Percentiles rank a stretch among this genome's conserved stretches.
Evolutionary conservation across 1,140 invertebrate species (phyloP).

Genomic region (Heliconius nattereri): DNA sequence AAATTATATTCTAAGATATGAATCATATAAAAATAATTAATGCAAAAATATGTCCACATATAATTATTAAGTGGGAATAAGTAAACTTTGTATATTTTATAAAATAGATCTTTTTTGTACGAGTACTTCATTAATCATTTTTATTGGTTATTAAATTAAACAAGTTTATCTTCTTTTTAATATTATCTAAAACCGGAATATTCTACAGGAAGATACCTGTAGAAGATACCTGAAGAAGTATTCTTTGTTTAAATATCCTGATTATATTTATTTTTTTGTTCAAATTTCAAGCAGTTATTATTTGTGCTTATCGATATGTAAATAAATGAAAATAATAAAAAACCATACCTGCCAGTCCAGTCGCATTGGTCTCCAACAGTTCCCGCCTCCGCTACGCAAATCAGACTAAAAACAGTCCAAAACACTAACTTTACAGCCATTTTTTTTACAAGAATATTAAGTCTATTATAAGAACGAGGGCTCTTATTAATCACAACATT

Average conservation of each 20-base stretch:
- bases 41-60: neutral
- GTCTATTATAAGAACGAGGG: slow-evolving; percentile 38
- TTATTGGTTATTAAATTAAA: neutral
- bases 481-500: slow-evolving; percentile 55
- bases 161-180: no score
- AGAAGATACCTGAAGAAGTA: no score
- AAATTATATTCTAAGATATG: neutral
- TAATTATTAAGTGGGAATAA: neutral
- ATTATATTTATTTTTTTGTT: neutral
- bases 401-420: slow-evolving; percentile 71
- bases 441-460: slow-evolving; percentile 37
- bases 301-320: neutral
- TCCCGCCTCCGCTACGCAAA: slow-evolving; percentile 72
- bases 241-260: neutral
- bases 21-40: neutral
- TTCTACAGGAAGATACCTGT: no score
- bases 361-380: slow-evolving; percentile 83
- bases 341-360: slow-evolving; percentile 82
- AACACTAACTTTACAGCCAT: slow-evolving; percentile 60
- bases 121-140: neutral
- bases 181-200: neutral
- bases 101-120: neutral
- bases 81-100: neutral
- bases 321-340: slow-evolving; percentile 29
- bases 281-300: neutral